Evolutionary conservation across 1,140 invertebrate species (phyloP).

Genomic region (Oppia nitens): DNA sequence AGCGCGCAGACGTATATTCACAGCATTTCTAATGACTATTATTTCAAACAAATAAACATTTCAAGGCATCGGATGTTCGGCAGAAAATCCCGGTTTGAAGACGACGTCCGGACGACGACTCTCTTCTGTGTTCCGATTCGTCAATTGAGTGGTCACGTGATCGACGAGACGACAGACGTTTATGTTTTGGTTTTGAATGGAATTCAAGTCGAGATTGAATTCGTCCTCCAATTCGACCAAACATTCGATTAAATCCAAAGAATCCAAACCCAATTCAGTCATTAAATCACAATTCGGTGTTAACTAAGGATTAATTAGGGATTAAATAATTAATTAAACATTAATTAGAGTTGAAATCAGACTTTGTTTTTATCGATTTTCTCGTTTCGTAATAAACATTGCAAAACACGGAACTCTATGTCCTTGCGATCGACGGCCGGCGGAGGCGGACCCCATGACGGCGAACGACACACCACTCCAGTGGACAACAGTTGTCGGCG

Average conservation of each 20-base stretch:
- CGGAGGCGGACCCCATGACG: not conserved
- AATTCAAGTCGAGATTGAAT: conserved; percentile 97
- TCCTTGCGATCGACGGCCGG: conserved; percentile 2
- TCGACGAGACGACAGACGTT: conserved; percentile 3
- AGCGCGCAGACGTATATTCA: too few species aligned
- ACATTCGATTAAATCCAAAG: conserved; percentile 94
- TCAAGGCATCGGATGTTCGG: not conserved
- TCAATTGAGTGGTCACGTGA: not conserved
- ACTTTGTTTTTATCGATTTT: conserved; percentile 9
- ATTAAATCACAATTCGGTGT: conserved; percentile 82
- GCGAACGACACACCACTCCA: not conserved
- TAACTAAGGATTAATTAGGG: conserved; percentile 44
- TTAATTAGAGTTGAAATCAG: not conserved
- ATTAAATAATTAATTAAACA: not conserved
- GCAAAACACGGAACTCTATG: conserved; percentile 12
- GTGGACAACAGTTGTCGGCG: not conserved
- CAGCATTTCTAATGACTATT: not conserved
- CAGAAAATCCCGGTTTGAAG: not conserved
- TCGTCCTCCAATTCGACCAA: conserved; percentile 99
- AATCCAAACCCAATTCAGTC: conserved; percentile 89
- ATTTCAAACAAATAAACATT: not conserved
- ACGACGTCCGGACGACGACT: not conserved
- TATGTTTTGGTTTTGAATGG: conserved; percentile 71
- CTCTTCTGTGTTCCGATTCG: not conserved
- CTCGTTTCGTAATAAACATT: conserved; percentile 6